Base-by-base conservation (phyloP, 2,797 vertebrate species). In the Peromyscus eremicus region DNA sequence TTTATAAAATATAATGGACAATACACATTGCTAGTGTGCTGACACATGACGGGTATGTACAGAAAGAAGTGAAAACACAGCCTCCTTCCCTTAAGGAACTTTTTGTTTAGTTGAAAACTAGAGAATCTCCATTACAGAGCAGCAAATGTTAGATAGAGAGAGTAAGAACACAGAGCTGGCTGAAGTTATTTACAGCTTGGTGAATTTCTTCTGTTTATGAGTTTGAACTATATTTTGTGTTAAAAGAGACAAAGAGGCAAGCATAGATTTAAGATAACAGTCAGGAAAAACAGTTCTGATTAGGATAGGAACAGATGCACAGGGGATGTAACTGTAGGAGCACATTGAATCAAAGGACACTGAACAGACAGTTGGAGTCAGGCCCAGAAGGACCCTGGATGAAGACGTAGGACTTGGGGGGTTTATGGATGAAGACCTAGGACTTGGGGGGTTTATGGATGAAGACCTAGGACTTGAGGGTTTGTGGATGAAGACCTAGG, bases 31-130 rank as follows among this genome's bases (percentile, higher is more conserved):
- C 49, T 80, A 55, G 52, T 80, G 77, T 80, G 49, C 77, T 4
- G 32, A 19, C 77, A n/a, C 19, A 23, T 80, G 77, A 21, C 12
- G 5, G 77, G 32, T 11, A 21, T 34, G 34, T 13, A n/a, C 23
- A n/a, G 29, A 34, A 29, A 52, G n/a, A 55, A 75, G 80, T 94
- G 52, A 92, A 94, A 91, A 77, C 14, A 60, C 9, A 29, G 21
- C 43, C 16, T 43, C 9, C 5, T 43, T 16, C 17, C 55, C 9
- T 40, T 19, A 7, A 66, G 77, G 64, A 96, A 4, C 84, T 97
- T 94, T 93, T 83, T 57, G n/a, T 79, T 52, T 87, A n/a, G 68
- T 90, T 83, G 94, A 49, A 37, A 62, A 25, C 14, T 60, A 49
- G 52, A 37, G 49, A 64, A 94, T 71, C 70, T n/a, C 70, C 70